phyloP scores from a whole-genome alignment of 2,797 vertebrate species.

The Borostomias antarcticus region DNA sequence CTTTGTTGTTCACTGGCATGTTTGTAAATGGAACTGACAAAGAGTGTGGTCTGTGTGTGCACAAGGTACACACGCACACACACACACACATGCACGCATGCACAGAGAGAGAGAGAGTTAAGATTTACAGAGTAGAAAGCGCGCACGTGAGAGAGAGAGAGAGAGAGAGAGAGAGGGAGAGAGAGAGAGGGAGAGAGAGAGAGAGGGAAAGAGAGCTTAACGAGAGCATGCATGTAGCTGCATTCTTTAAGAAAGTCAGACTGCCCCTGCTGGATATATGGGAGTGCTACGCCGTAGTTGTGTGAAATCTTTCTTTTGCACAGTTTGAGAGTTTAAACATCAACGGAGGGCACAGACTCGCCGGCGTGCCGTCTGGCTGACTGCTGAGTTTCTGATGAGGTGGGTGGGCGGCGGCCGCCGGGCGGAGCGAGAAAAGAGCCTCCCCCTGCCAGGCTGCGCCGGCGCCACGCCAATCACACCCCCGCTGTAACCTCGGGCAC shows the following conservation, averaged over 20 bases:
- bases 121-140: background rate
- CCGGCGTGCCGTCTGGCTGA: slow-evolving; percentile 33
- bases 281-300: too few species aligned
- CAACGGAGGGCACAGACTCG: too few species aligned
- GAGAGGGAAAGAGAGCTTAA: background rate
- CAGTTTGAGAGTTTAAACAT: too few species aligned
- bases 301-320: too few species aligned
- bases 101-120: slow-evolving; percentile 3
- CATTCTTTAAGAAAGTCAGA: too few species aligned
- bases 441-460: background rate
- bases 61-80: slow-evolving; percentile 20
- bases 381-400: slow-evolving; percentile 59
- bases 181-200: background rate
- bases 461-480: slow-evolving; percentile 35
- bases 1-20: slow-evolving; percentile 32
- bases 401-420: slow-evolving; percentile 41
- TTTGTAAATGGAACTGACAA: slow-evolving; percentile 45
- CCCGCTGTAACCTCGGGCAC: too few species aligned
- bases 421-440: slow-evolving; percentile 37
- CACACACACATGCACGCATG: slow-evolving; percentile 28
- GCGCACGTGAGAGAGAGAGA: background rate
- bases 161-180: background rate
- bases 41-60: slow-evolving; percentile 28
- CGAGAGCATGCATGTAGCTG: too few species aligned
- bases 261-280: slow-evolving; percentile 36